Conservation (phyloP, 2,888 invertebrate genomes). For the Drosophila cognata region DNA sequence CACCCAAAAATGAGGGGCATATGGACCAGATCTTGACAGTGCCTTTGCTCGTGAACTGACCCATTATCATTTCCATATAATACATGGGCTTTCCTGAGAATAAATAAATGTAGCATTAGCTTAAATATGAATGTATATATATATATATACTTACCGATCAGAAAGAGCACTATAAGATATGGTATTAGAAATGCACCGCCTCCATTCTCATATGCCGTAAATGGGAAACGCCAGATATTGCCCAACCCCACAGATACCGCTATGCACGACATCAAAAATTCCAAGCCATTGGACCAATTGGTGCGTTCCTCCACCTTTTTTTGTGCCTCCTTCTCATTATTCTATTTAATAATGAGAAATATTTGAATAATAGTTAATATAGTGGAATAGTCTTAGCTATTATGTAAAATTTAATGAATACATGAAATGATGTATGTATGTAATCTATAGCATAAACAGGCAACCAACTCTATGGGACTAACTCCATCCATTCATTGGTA, state of each 20-base stretch:
- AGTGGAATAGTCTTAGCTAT: not conserved
- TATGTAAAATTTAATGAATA: not conserved
- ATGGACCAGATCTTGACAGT: slow-evolving; percentile 89
- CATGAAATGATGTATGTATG: not conserved
- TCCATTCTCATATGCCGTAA: slow-evolving; percentile 89
- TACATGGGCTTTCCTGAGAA: slow-evolving; percentile 91
- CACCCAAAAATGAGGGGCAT: slow-evolving; percentile 91
- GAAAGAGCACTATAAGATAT: slow-evolving; percentile 88
- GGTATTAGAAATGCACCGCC: slow-evolving; percentile 91
- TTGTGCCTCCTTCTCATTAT: slow-evolving; percentile 56
- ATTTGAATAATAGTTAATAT: not conserved
- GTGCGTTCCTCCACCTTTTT: slow-evolving; percentile 35
- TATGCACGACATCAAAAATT: slow-evolving; percentile 91
- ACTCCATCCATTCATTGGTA: not conserved
- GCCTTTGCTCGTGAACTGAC: slow-evolving; percentile 93
- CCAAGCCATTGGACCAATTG: slow-evolving; percentile 86
- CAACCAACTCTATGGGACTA: no score
- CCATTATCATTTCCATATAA: slow-evolving; percentile 92
- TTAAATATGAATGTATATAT: not conserved
- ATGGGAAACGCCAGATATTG: slow-evolving; percentile 89
- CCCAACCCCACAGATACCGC: slow-evolving; percentile 91
- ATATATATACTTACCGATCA: slow-evolving; percentile 85
- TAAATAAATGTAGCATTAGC: not conserved
- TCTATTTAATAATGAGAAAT: slow-evolving; percentile 28
- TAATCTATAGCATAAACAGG: not conserved